These are phyloP conservation scores for Philaethria dido DNA, from an alignment of 2,888 invertebrate genomes.

Conservation along the genomic window DNA sequence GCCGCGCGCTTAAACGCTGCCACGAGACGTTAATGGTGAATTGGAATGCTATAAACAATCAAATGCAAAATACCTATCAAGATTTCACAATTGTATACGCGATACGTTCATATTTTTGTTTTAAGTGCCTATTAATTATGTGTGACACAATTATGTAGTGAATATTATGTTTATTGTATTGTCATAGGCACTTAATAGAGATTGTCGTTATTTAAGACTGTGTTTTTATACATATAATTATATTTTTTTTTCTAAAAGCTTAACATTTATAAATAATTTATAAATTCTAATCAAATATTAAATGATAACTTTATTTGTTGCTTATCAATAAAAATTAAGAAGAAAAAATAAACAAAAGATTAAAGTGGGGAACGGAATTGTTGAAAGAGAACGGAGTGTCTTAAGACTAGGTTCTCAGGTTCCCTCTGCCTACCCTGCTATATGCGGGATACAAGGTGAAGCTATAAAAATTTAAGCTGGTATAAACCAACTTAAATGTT, in stretches of 20 bases:
- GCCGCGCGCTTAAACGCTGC: slow-evolving; percentile 44
- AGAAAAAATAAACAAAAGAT: too few species aligned
- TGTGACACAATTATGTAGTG: slow-evolving; percentile 14
- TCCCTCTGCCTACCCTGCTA: too few species aligned
- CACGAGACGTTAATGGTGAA: slow-evolving; percentile 45
- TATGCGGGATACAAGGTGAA: too few species aligned
- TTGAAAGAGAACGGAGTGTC: too few species aligned
- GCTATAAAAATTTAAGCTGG: too few species aligned
- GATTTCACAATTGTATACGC: slow-evolving; percentile 21
- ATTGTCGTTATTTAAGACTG: not conserved
- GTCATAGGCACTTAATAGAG: not conserved
- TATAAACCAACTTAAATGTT: too few species aligned
- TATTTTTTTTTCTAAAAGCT: not conserved
- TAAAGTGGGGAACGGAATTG: too few species aligned
- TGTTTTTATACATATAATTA: slow-evolving; percentile 3
- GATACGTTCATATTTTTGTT: slow-evolving; percentile 25
- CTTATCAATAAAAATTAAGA: too few species aligned
- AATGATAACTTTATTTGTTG: too few species aligned
- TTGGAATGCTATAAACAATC: slow-evolving; percentile 48
- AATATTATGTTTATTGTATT: slow-evolving; percentile 8
- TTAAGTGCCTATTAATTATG: slow-evolving; percentile 29
- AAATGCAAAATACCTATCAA: slow-evolving; percentile 38
- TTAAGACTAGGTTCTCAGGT: too few species aligned
- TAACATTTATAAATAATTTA: not conserved
- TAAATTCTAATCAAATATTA: not conserved